A percentile compares a stretch with the other conserved stretches of the same genome.
phyloP scores from a whole-genome alignment of 2,888 invertebrate species.

The Apotomis turbidana region DNA sequence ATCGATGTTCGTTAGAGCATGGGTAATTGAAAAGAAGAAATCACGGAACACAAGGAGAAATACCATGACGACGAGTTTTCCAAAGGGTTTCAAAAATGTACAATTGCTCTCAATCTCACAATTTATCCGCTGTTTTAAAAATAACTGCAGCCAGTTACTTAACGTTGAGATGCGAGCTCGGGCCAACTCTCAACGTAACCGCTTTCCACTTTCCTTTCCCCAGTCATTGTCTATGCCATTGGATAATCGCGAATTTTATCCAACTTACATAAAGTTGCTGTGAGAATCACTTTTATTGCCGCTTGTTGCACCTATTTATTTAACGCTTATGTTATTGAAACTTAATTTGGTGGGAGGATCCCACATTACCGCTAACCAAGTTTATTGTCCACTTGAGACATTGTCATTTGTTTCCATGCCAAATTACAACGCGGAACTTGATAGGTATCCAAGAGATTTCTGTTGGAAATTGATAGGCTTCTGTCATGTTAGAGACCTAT shows the following conservation, averaged over 20 bases:
- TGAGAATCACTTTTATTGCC: constrained; percentile 75
- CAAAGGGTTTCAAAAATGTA: too few species aligned
- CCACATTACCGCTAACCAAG: constrained; percentile 49
- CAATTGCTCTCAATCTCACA: neutral
- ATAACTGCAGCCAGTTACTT: constrained; percentile 33
- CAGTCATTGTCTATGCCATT: constrained; percentile 79
- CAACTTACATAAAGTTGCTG: constrained; percentile 74
- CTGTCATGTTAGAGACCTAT: constrained; percentile 64
- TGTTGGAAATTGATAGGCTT: constrained; percentile 64
- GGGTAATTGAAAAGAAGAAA: too few species aligned
- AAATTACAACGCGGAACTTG: constrained; percentile 57
- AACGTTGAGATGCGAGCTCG: constrained; percentile 37
- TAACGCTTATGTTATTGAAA: constrained; percentile 66
- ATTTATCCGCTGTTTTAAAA: constrained; percentile 17
- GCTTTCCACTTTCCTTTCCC: constrained; percentile 80
- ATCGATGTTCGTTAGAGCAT: too few species aligned
- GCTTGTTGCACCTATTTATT: constrained; percentile 64
- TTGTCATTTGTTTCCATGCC: constrained; percentile 20
- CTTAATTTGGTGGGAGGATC: constrained; percentile 69
- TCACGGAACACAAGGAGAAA: too few species aligned
- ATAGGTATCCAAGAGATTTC: constrained; percentile 53
- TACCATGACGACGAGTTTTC: too few species aligned
- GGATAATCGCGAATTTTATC: constrained; percentile 76
- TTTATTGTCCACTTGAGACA: constrained; percentile 30
- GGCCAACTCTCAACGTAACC: constrained; percentile 65